Evolutionary conservation across 2,797 vertebrate species (phyloP), one percentile per base, ranked within the genome.

Genomic region (Bucorvus abyssinicus): DNA sequence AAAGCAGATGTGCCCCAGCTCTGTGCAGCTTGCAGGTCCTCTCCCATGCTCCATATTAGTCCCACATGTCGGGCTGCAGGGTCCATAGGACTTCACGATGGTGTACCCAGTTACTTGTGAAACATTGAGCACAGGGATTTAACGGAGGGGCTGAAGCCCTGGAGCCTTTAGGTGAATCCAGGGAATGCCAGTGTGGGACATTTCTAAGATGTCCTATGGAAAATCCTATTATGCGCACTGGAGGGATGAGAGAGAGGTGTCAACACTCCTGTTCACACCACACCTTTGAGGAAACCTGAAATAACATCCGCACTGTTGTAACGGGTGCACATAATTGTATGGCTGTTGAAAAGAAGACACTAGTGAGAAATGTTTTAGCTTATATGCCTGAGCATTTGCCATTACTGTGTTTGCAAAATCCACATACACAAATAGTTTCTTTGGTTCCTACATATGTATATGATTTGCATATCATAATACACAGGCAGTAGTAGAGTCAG

Each of bases 291-390:
- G 29, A 65, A 47, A 59, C 7, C 2, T 42, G 42, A 73, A 77
- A 65, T 24, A 60, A 64, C 2, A 10, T 60, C 29, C 10, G 14
- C 32, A 32, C 7, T 32, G 8, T 8, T 32, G 34, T 36, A 85
- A 52, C 7, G 14, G 32, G 24, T 1, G 12, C 36, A 57, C 8
- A 24, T 13, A 11, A 2, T 2, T 0, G 0, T 30, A n/a, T 0
- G 2, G 20, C 20, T 78, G 84, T 71, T 76, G 63, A 59, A 76
- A 79, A 73, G 6, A 12, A 65, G 47, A 17, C 83, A 12, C 44
- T 50, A 1, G 0, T 9, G 21, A 40, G 15, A 40, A 79, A 47
- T 47, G 4, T 30, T 63, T 64, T 47, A 50, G 32, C 10, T 59
- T 60, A 19, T 15, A 44, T n/a, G 9, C 4, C 24, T 52, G 4